Evolutionary conservation across 2,888 invertebrate species (phyloP), one percentile per base, ranked within the genome.

Genomic region (Ceriagrion tenellum): DNA sequence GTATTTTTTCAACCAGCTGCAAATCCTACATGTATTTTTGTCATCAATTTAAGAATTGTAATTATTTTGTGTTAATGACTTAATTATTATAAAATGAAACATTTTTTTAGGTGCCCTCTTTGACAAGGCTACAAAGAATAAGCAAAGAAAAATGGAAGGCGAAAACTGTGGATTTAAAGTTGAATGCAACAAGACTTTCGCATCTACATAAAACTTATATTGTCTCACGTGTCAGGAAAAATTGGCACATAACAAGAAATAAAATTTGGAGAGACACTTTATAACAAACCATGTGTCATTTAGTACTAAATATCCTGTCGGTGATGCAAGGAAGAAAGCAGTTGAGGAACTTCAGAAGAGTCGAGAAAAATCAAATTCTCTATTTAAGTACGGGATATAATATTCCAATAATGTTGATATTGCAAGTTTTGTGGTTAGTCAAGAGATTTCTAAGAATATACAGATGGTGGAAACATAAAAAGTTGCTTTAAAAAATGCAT

Each of bases 281-380:
- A 69, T 23, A n/a, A 69, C 0, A 0, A 69, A 69, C 8, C 69
- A 10, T n/a, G 69, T n/a, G n/a, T 69, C 69, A 69, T 0, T 69
- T n/a, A n/a, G 69, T 47, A 95, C 55, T 95, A 96, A 96, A 95
- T 96, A 96, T 95, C 95, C 95, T 93, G 69, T 55, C 95, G 95
- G 96, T 95, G 95, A 96, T 95, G 96, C 95, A 96, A 95, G 95
- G 95, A 96, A 95, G 89, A 95, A 96, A 96, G 95, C 96, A 95
- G 95, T 95, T 90, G 95, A 95, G 89, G 95, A 96, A 95, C 96
- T 96, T 95, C 96, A 96, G 95, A 95, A 95, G 1, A 69, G 95
- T 95, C 95, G 95, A 95, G 88, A 95, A 20, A 20, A 16, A 20
- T 59, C 59, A 59, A 59, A 2, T 59, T 59, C 4, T 95, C 95